phyloP scores from a whole-genome alignment of 2,888 invertebrate species.

The Steinernema carpocapsae region DNA sequence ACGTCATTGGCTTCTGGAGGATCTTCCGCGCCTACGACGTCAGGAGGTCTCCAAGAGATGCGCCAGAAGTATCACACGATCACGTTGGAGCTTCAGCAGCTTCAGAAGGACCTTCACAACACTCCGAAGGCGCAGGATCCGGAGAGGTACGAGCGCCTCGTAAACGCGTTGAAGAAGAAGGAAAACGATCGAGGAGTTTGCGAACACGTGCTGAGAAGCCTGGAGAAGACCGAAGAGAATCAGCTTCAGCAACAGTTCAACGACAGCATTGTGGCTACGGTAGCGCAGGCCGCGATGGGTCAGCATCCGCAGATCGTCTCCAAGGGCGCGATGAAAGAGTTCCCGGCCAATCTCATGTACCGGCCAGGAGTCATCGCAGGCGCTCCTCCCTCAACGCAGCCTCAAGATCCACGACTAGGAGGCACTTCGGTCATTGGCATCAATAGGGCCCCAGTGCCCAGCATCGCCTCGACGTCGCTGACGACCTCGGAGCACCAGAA shows the following conservation, averaged over 20 bases:
- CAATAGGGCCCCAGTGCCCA: conserved; percentile 8
- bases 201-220: conserved; percentile 1
- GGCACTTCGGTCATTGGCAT: neutral
- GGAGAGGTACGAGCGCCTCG: neutral
- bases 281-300: no score
- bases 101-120: conserved; percentile 6
- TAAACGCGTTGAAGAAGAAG: neutral
- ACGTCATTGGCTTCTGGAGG: no score
- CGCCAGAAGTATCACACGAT: neutral
- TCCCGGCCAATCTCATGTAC: neutral
- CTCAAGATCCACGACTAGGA: neutral
- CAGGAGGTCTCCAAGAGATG: neutral
- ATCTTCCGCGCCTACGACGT: neutral
- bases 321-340: conserved; percentile 12
- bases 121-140: neutral
- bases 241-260: no score
- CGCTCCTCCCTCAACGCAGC: neutral
- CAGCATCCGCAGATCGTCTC: neutral
- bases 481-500: neutral
- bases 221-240: neutral
- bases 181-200: neutral
- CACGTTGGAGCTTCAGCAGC: neutral
- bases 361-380: conserved; percentile 3
- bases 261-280: no score
- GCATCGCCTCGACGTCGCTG: neutral